phyloP scores from a whole-genome alignment of 2,888 invertebrate species.

The Boloria selene region DNA sequence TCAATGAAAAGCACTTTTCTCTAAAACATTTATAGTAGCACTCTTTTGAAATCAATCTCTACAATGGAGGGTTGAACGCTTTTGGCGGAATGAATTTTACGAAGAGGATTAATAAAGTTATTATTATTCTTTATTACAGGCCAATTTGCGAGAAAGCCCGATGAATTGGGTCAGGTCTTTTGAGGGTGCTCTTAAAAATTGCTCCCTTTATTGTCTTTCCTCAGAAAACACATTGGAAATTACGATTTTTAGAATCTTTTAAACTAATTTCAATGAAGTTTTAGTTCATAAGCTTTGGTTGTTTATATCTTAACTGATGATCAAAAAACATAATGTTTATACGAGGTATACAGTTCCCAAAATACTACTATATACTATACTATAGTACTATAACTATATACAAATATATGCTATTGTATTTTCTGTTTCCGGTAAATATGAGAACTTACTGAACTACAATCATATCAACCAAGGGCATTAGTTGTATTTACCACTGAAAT shows the following conservation, averaged over 20 bases:
- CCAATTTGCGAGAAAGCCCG: slow-evolving; percentile 37
- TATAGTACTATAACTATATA: too few species aligned
- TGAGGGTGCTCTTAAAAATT: slow-evolving; percentile 28
- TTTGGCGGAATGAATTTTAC: slow-evolving; percentile 27
- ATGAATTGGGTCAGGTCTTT: slow-evolving; percentile 36
- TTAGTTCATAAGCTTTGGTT: too few species aligned
- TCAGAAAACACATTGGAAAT: slow-evolving; percentile 4
- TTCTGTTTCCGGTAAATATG: too few species aligned
- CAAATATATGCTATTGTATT: too few species aligned
- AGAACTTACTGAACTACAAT: too few species aligned
- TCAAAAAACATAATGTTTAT: too few species aligned
- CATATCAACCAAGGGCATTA: background rate
- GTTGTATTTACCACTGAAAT: background rate
- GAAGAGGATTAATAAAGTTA: slow-evolving; percentile 37
- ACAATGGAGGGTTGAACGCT: slow-evolving; percentile 30
- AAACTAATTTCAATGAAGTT: background rate
- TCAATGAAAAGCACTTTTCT: background rate
- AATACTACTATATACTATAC: too few species aligned
- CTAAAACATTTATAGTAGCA: background rate
- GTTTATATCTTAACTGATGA: too few species aligned
- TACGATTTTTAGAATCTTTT: background rate
- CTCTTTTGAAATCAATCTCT: slow-evolving; percentile 29
- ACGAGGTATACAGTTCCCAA: too few species aligned
- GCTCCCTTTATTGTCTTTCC: slow-evolving; percentile 23
- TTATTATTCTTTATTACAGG: slow-evolving; percentile 39